Percentiles rank a stretch among this genome's conserved stretches.
Evolutionary conservation across 2,888 invertebrate species (phyloP).

Genomic region (Cryptocheilus praepositus): DNA sequence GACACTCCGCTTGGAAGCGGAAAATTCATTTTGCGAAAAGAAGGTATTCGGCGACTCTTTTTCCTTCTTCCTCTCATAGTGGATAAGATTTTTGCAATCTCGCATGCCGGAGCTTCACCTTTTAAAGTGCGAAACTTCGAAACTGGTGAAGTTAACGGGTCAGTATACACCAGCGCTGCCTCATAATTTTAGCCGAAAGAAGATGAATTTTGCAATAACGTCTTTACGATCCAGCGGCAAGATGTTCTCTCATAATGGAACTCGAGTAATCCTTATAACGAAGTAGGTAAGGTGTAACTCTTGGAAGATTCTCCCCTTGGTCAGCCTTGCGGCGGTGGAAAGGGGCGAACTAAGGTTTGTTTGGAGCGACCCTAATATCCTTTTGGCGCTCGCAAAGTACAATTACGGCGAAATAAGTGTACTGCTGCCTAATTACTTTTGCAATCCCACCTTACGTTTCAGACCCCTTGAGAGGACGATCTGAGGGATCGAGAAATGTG

Average conservation of each 20-base stretch:
- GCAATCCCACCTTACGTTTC: not conserved
- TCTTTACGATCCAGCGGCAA: too few relatives aligned
- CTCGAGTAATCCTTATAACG: slow-evolving; percentile 10
- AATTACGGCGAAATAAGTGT: slow-evolving; percentile 9
- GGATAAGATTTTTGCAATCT: too few relatives aligned
- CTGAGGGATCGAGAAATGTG: not conserved
- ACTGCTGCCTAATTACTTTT: slow-evolving; percentile 8
- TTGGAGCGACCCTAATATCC: slow-evolving; percentile 12
- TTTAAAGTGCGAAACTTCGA: too few relatives aligned
- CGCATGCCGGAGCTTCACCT: too few relatives aligned
- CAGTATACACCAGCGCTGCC: too few relatives aligned
- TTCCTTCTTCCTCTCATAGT: too few relatives aligned
- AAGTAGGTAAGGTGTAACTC: slow-evolving; percentile 2
- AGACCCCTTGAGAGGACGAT: not conserved
- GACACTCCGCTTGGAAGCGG: too few relatives aligned
- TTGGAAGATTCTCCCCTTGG: not conserved
- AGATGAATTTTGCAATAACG: too few relatives aligned
- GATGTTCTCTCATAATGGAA: slow-evolving; percentile 1
- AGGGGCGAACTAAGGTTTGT: slow-evolving; percentile 1
- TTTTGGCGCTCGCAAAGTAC: slow-evolving; percentile 10
- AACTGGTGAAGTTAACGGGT: too few relatives aligned
- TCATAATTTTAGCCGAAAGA: too few relatives aligned
- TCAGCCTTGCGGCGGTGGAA: not conserved
- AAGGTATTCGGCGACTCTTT: too few relatives aligned
- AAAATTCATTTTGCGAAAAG: too few relatives aligned